Evolutionary conservation across 2,888 invertebrate species (phyloP).

Genomic region (Panzeria rudis): DNA sequence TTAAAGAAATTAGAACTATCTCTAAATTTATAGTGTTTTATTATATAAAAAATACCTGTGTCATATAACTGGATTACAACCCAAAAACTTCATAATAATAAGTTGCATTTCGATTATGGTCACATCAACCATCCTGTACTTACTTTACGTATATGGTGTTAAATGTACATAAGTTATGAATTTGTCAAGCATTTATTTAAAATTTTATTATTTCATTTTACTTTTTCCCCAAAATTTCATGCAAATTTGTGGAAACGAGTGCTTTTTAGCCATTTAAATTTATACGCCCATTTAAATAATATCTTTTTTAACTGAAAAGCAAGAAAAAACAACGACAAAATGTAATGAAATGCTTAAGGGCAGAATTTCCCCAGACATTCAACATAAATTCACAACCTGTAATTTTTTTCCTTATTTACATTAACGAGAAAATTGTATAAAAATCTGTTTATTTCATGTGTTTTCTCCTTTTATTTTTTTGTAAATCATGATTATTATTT

Average conservation of each 20-base stretch:
- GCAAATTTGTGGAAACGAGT: conserved; percentile 45
- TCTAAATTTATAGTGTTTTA: too few relatives aligned
- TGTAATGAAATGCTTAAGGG: conserved; percentile 41
- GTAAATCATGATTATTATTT: conserved; percentile 40
- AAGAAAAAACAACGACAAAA: conserved; percentile 6
- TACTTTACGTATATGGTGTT: too few relatives aligned
- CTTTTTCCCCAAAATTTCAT: conserved; percentile 41
- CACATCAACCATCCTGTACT: too few relatives aligned
- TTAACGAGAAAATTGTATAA: conserved; percentile 45
- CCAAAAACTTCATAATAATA: too few relatives aligned
- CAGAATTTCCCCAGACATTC: conserved; percentile 49
- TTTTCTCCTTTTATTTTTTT: neutral
- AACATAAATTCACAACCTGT: conserved; percentile 45
- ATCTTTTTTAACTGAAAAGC: conserved; percentile 9
- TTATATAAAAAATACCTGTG: too few relatives aligned
- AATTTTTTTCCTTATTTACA: conserved; percentile 41
- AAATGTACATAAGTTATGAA: too few relatives aligned
- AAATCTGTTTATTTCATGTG: conserved; percentile 30
- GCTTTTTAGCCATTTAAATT: conserved; percentile 56
- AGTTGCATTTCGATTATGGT: too few relatives aligned
- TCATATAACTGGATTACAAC: too few relatives aligned
- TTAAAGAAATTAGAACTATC: too few relatives aligned
- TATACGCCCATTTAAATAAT: conserved; percentile 43
- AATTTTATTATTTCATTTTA: too few relatives aligned
- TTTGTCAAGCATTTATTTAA: too few relatives aligned